Conservation (phyloP, 2,113 vertebrate species). For the Emberiza fucata region DNA sequence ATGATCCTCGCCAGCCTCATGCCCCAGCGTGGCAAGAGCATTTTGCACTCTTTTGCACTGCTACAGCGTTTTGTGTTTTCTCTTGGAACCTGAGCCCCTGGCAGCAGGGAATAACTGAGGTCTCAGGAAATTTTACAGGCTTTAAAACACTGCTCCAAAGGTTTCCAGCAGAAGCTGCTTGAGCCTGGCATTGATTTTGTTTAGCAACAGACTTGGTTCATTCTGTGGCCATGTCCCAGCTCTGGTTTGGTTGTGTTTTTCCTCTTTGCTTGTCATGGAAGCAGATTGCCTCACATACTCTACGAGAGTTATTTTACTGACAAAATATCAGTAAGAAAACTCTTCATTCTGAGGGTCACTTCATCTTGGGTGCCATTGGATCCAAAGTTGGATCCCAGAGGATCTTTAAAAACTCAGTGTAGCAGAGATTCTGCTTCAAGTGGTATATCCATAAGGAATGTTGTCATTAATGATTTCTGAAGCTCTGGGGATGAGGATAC, state of each 20-base stretch:
- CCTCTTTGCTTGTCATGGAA: background rate
- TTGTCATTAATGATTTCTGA: background rate
- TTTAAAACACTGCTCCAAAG: background rate
- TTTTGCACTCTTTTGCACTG: background rate
- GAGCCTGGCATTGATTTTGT: background rate
- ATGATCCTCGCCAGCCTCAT: background rate
- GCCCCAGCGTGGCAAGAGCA: background rate
- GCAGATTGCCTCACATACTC: background rate
- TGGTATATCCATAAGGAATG: background rate
- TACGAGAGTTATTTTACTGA: background rate
- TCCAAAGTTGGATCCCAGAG: background rate
- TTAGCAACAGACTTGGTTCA: background rate
- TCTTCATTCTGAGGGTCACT: background rate
- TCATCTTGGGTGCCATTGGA: background rate
- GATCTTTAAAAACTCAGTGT: background rate
- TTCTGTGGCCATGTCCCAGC: background rate
- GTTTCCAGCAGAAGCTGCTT: background rate
- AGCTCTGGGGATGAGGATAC: background rate
- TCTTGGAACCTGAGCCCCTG: background rate
- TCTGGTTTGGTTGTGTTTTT: background rate
- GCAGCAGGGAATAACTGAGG: background rate
- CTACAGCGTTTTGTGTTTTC: background rate
- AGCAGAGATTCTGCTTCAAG: background rate
- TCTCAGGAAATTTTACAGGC: background rate
- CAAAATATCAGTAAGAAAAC: background rate